Evolutionary conservation across 64 coral and sea anemone genomes (phyloP), one percentile per base, ranked within the genome.

Genomic region (Montipora capricornis): DNA sequence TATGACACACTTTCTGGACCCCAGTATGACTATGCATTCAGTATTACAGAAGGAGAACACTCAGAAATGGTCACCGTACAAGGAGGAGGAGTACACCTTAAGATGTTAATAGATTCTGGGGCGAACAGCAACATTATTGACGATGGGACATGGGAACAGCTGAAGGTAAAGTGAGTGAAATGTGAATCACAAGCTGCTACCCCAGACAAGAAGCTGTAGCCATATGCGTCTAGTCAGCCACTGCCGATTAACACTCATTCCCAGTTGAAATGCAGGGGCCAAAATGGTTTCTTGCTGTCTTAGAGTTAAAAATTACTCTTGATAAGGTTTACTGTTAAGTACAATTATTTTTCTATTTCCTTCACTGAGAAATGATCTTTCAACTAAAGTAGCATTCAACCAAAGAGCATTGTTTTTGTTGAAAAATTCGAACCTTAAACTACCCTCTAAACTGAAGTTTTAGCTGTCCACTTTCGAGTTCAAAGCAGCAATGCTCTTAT

Each of bases 51-150:
- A 75, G 73, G 73, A 20, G 73, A 24, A 20, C 24, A 75, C 15
- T 75, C 73, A 75, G 73, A 75, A 75, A 75, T 75, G 73, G 8
- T 75, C 52, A 75, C 76, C 26, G 81, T 93, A 29, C 73, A 75
- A 75, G 73, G 1, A 75, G 73, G 73, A 45, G 91, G 73, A 59
- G 83, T 87, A 10, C 29, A 12, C 71, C 60, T 87, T 61, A 86
- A 53, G 49, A 73, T 87, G 51, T 74, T 93, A 37, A 83, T 93
- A 8, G 91, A 77, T 12, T 87, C 81, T n/a, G 68, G 81, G 17
- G 73, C 81, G 16, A 77, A 9, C 9, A 89, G 49, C n/a, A 87
- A 58, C 64, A 86, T 87, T 46, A 77, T 93, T 20, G 71, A 22
- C 75, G 17, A 77, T 17, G 53, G 55, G 37, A 87, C 49, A 12